Evolutionary conservation across 1,140 invertebrate species (phyloP), one percentile per base, ranked within the genome.

Genomic region (Ectropis grisescens): DNA sequence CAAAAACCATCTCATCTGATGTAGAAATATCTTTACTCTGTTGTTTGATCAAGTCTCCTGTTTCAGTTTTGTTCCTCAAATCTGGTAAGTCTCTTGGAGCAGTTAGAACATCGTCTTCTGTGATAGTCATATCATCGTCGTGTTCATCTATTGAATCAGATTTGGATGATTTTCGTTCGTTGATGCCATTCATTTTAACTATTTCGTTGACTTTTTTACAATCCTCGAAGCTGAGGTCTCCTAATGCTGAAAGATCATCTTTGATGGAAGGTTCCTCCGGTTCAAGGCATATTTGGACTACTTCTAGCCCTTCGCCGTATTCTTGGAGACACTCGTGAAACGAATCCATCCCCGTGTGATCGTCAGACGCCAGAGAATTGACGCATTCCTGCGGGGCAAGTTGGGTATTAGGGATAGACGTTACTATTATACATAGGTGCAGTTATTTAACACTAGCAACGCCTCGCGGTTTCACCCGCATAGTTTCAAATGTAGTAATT

Each of bases 301-400:
- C 84, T 61, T 86, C 83, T 25, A 87, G 40, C 26, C 84, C 85
- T 50, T 87, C 85, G n/a, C 85, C 85, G 47, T 86, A 86, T 47
- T 87, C 85, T 61, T 87, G 85, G 14, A 87, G 75, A 40, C 85
- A 87, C 59, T 87, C 85, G 48, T 87, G 85, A 37, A 85, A 87
- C 11, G 85, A 86, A 37, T 87, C 85, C 55, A 86, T 78, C 14
- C 84, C 85, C 1, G 85, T 86, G 37, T 86, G 84, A 42, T 86
- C 85, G 29, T 86, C 85, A 8, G 84, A 82, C 5, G 80, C 85
- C 11, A 84, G 69, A 1, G 80, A 82, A 47, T 84, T 82, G 11
- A 82, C 61, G 44, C 68, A 83, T 62, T 84, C 82, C 81, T 84
- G 57, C 40, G 55, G 60, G 61, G 54, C 36, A 51, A 33, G 11